These are phyloP conservation scores for Chaenocephalus aceratus DNA, from an alignment of 2,113 vertebrate species.

Conservation along the genomic window DNA sequence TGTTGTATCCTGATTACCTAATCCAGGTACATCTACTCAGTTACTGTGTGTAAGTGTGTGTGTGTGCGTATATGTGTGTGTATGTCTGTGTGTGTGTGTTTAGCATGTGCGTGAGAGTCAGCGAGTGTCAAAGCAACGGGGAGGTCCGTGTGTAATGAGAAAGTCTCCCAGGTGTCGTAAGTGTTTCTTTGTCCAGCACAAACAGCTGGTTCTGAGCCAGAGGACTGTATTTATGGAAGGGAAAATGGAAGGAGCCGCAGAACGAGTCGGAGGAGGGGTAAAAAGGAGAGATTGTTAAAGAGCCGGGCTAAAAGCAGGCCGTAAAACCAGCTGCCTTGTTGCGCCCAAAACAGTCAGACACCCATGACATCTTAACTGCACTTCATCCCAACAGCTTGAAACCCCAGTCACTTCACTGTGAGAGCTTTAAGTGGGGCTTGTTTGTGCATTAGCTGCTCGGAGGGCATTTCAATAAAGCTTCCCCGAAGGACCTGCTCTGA, in stretches of 20 bases:
- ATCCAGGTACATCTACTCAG: too few species aligned
- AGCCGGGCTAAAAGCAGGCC: slow-evolving; percentile 38
- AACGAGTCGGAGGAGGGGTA: slow-evolving; percentile 25
- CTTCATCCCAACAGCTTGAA: slow-evolving; percentile 55
- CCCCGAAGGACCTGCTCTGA: slow-evolving; percentile 43
- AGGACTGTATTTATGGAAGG: slow-evolving; percentile 67
- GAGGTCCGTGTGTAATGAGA: slow-evolving; percentile 65
- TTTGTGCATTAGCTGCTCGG: slow-evolving; percentile 34
- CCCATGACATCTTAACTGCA: slow-evolving; percentile 56
- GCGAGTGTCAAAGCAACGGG: slow-evolving; percentile 21
- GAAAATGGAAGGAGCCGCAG: slow-evolving; percentile 65
- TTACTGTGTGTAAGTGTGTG: too few species aligned
- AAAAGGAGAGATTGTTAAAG: slow-evolving; percentile 33
- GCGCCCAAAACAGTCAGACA: slow-evolving; percentile 50
- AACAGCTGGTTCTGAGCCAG: slow-evolving; percentile 76
- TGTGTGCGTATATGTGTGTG: too few species aligned
- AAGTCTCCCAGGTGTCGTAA: slow-evolving; percentile 63
- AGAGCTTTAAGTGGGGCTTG: slow-evolving; percentile 28
- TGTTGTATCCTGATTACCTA: too few species aligned
- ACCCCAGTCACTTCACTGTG: slow-evolving; percentile 27
- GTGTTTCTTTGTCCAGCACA: slow-evolving; percentile 71
- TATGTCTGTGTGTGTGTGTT: not conserved
- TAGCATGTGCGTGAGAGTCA: slow-evolving; percentile 14
- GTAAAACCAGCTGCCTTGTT: slow-evolving; percentile 62
- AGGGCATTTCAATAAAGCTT: slow-evolving; percentile 42